Conservation (phyloP, 2,113 vertebrate genomes). For the Pollimyrus isidori region DNA sequence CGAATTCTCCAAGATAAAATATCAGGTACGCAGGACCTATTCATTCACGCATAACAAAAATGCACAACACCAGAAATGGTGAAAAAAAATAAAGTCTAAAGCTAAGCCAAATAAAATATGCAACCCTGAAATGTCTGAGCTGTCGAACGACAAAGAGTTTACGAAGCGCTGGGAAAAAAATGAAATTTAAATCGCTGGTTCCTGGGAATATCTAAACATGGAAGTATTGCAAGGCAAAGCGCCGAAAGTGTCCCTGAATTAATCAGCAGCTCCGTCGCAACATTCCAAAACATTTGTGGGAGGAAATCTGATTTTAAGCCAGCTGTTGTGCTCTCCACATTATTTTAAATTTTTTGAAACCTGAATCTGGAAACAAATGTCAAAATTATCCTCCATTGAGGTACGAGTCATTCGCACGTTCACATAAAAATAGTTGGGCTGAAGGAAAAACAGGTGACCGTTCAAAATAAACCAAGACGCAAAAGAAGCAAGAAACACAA, state of each 20-base stretch:
- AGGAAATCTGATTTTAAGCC: neutral
- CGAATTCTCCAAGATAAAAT: neutral
- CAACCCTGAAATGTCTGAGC: neutral
- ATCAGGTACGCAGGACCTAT: neutral
- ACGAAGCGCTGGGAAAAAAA: neutral
- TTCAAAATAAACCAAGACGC: neutral
- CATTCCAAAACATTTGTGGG: neutral
- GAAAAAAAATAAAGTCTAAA: neutral
- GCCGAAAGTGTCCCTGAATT: constrained; percentile 6
- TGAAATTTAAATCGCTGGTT: neutral
- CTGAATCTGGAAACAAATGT: neutral
- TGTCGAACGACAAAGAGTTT: neutral
- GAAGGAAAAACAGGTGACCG: neutral
- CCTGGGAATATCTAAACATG: neutral
- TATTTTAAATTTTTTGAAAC: neutral
- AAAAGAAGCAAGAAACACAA: neutral
- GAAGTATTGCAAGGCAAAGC: neutral
- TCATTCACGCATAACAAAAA: neutral
- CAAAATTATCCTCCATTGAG: neutral
- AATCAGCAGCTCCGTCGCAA: neutral
- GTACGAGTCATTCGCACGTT: neutral
- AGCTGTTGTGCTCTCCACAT: neutral
- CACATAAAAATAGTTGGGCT: neutral
- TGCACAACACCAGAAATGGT: neutral
- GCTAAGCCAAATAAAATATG: neutral